Evolutionary conservation across 2,888 invertebrate genomes (phyloP).

Genomic region (Lysandra bellargus): DNA sequence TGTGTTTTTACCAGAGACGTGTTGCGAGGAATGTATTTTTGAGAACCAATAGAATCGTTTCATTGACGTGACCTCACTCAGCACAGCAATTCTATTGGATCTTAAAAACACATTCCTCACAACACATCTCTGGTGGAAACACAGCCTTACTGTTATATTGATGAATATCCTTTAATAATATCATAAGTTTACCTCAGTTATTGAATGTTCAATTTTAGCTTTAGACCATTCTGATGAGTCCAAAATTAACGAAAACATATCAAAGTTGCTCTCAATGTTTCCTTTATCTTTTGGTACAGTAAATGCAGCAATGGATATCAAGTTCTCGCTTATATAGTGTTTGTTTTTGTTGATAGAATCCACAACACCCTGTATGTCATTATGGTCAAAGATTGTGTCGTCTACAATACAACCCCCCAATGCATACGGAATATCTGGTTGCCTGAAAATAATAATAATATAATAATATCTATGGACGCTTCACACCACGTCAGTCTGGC

Average conservation of each 20-base stretch:
- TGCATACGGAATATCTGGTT: slow-evolving; percentile 68
- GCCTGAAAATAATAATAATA: slow-evolving; percentile 51
- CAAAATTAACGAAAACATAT: slow-evolving; percentile 65
- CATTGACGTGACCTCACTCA: too few species aligned
- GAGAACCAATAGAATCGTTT: too few species aligned
- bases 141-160: not conserved
- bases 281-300: slow-evolving; percentile 54
- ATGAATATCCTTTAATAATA: slow-evolving; percentile 34
- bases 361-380: slow-evolving; percentile 56
- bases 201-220: slow-evolving; percentile 56
- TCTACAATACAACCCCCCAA: slow-evolving; percentile 73
- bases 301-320: slow-evolving; percentile 66
- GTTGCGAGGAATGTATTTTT: too few species aligned
- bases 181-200: slow-evolving; percentile 57
- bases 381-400: slow-evolving; percentile 55
- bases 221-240: slow-evolving; percentile 64
- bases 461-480: too few species aligned
- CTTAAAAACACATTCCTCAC: too few species aligned
- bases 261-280: slow-evolving; percentile 55
- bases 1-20: too few species aligned
- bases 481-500: too few species aligned
- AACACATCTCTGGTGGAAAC: too few species aligned
- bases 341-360: slow-evolving; percentile 51
- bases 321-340: slow-evolving; percentile 60
- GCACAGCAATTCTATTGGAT: too few species aligned